These are phyloP conservation scores for Holacanthus passer DNA, from an alignment of 2,113 vertebrate species.

Conservation along the genomic window DNA sequence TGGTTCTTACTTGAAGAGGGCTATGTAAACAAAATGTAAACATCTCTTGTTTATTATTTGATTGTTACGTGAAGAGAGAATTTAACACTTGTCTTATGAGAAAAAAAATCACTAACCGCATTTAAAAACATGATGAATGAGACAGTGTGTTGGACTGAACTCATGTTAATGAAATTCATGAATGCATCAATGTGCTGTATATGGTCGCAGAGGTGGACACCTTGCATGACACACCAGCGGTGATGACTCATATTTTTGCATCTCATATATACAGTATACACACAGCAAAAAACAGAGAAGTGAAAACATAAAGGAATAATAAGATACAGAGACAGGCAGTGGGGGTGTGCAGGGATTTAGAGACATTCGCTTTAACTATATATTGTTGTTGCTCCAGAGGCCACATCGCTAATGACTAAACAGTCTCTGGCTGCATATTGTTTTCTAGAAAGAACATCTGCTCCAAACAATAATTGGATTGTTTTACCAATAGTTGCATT, in stretches of 20 bases:
- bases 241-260: constrained; percentile 10
- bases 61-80: no score
- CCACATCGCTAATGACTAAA: constrained; percentile 49
- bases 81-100: no score
- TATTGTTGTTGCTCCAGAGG: constrained; percentile 50
- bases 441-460: constrained; percentile 72
- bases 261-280: not conserved
- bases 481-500: constrained; percentile 59
- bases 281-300: not conserved
- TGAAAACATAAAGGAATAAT: no score
- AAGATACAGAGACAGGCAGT: not conserved
- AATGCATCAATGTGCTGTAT: not conserved
- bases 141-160: not conserved
- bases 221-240: not conserved
- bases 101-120: not conserved
- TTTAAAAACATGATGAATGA: not conserved
- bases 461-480: constrained; percentile 73
- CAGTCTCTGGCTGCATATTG: constrained; percentile 39
- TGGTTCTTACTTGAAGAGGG: no score
- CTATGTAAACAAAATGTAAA: no score
- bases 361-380: constrained; percentile 33
- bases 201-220: not conserved
- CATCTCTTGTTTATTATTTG: no score
- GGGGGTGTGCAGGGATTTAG: constrained; percentile 26
- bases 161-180: not conserved